A percentile compares a stretch with the other conserved stretches of the same genome.
Conservation (phyloP, 1,140 invertebrate genomes). For the Lordiphosa stackelbergi region DNA sequence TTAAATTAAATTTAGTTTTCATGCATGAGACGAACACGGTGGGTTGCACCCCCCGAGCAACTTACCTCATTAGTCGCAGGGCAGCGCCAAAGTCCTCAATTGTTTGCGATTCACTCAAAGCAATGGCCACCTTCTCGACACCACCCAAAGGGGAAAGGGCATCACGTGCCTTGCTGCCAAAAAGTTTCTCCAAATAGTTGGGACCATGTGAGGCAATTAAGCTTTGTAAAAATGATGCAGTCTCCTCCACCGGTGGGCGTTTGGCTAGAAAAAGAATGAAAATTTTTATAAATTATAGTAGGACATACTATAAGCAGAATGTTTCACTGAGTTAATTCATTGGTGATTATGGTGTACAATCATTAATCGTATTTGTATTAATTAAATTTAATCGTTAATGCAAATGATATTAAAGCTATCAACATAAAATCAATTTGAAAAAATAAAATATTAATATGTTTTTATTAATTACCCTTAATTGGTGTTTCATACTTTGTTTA, state of each 20-base stretch:
- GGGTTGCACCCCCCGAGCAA: conserved; percentile 15
- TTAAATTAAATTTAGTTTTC: conserved; percentile 41
- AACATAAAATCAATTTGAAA: conserved; percentile 1
- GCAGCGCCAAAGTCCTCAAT: conserved; percentile 83
- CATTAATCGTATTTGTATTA: conserved; percentile 28
- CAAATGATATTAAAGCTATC: conserved; percentile 5
- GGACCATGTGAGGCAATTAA: conserved; percentile 95
- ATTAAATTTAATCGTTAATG: conserved; percentile 43
- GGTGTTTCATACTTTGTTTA: conserved; percentile 6
- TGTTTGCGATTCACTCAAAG: conserved; percentile 95
- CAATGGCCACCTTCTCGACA: conserved; percentile 95
- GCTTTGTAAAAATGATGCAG: conserved; percentile 94
- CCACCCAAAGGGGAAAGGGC: conserved; percentile 93
- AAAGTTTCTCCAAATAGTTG: conserved; percentile 96
- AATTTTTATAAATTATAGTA: conserved; percentile 15
- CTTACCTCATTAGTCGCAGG: conserved; percentile 76
- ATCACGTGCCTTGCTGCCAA: conserved; percentile 94
- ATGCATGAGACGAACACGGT: conserved; percentile 16
- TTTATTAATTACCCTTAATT: too few species aligned
- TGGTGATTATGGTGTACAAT: conserved; percentile 7
- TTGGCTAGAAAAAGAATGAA: conserved; percentile 84
- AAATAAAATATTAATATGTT: too few species aligned
- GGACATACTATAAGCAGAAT: background rate
- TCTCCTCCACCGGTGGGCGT: conserved; percentile 96
- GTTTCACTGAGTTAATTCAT: conserved; percentile 20